Evolutionary conservation across 2,888 invertebrate species (phyloP), one percentile per base, ranked within the genome.

Genomic region (Eupithecia tripunctaria): DNA sequence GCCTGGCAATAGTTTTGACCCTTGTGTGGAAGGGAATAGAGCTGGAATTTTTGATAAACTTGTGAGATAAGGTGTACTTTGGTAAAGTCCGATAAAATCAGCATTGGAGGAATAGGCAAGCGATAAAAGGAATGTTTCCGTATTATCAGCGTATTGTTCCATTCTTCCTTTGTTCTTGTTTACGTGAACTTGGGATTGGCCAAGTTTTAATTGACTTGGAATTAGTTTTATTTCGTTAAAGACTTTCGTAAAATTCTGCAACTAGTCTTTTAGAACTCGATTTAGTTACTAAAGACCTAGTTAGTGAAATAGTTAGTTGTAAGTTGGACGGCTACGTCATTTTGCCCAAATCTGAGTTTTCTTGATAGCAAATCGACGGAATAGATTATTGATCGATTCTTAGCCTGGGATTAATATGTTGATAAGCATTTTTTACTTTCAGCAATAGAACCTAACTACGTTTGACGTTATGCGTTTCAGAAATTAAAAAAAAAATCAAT

Each of bases 141-240:
- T 78, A 79, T 78, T 72, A 78, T 73, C 72, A 68, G 63, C 67
- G 73, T 66, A 76, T 80, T 78, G 79, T 78, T 76, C 75, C 72
- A 76, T 74, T 32, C 62, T 75, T 73, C 71, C 69, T 76, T 79
- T 79, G 78, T 77, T 70, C 66, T 60, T 72, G 77, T 76, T 78
- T 77, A 79, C 76, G 78, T 73, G 74, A 68, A 72, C 56, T 12
- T 65, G 41, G 60, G 68, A 78, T 78, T 73, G 75, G 67, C 56
- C 67, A 78, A 80, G 79, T 80, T 80, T 77, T 78, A 80, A 80
- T 78, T 78, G 79, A 76, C 77, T 80, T 75, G 56, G 76, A 76
- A 77, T 80, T 77, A 75, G 78, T 79, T 79, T 78, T 77, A 77
- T 78, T 78, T 76, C 71, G 75, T 68, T 74, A 67, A 38, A 59